Evolutionary conservation across 2,797 vertebrate species (phyloP), one percentile per base, ranked within the genome.

Genomic region (Novumbra hubbsi): DNA sequence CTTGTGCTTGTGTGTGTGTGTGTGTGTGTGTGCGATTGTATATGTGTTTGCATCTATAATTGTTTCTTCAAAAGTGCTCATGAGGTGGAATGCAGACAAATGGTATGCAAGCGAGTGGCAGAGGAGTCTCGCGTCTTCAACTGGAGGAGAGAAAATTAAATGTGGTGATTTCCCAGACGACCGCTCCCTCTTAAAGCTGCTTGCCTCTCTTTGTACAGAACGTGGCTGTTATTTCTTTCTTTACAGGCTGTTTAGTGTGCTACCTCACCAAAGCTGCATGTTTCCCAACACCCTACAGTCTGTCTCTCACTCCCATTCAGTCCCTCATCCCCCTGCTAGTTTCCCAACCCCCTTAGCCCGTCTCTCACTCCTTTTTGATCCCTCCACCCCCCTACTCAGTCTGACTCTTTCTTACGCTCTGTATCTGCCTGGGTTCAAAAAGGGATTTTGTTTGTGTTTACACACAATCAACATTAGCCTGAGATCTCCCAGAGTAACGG

Each of bases 111-210:
- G 38, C 11, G 67, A 48, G 21, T 19, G 38, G 67, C 1, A 5
- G 27, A 63, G 41, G 4, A 75, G 69, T 8, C 78, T 17, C 76
- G 32, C 79, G 78, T 82, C 82, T 86, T 90, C 86, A 86, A 89
- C 83, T 75, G 81, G 76, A 71, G 63, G 80, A 86, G 87, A 89
- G 86, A 74, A 86, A 91, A 90, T 88, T 90, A 85, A 88, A 89
- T 82, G 81, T 4, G 77, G 32, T 88, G 87, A 89, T 90, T 91
- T 90, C 90, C 88, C 90, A 73, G 81, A 81, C 30, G 87, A 79
- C 83, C 7, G 82, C 79, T 84, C 70, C 78, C 85, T 81, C 83
- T 55, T 52, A 84, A 85, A 84, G 85, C 84, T 80, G 87, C 81
- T 80, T 24, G 67, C 84, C 71, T 76, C 82, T 80, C 86, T 62